Conservation (phyloP, 2,888 invertebrate species). For the Plusia festucae region DNA sequence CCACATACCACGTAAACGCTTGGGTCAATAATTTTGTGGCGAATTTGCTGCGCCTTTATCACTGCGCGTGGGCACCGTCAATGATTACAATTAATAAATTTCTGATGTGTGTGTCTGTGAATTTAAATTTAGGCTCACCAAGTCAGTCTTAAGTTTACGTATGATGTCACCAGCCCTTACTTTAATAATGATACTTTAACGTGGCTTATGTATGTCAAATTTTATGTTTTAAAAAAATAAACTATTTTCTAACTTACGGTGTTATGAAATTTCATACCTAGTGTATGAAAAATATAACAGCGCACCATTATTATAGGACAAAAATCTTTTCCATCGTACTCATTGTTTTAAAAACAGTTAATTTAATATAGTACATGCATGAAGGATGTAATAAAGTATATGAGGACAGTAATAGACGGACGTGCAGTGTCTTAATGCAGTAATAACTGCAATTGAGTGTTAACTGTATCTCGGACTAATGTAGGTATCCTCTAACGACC, state of each 20-base stretch:
- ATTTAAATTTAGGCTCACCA: too few relatives aligned
- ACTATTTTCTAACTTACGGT: too few relatives aligned
- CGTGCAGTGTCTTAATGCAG: conserved; percentile 22
- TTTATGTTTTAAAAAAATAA: too few relatives aligned
- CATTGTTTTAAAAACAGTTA: conserved; percentile 5
- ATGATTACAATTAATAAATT: conserved; percentile 8
- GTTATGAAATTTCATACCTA: too few relatives aligned
- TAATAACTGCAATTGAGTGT: conserved; percentile 20
- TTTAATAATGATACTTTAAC: too few relatives aligned
- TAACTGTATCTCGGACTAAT: background rate
- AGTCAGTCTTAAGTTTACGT: too few relatives aligned
- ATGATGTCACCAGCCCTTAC: too few relatives aligned
- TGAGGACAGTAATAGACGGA: conserved; percentile 32
- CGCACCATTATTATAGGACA: background rate
- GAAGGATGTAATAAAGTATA: conserved; percentile 34
- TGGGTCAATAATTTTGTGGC: conserved; percentile 32
- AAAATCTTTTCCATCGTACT: background rate
- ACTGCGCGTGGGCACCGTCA: conserved; percentile 34
- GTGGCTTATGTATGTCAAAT: too few relatives aligned
- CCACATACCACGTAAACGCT: background rate
- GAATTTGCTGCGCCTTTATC: conserved; percentile 30
- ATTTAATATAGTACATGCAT: background rate
- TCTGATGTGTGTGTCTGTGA: too few relatives aligned
- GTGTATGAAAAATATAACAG: too few relatives aligned
- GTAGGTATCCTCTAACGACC: background rate